A percentile compares a stretch with the other conserved stretches of the same genome.
Conservation (phyloP, 2,797 vertebrate species). For the Graptemys geographica region DNA sequence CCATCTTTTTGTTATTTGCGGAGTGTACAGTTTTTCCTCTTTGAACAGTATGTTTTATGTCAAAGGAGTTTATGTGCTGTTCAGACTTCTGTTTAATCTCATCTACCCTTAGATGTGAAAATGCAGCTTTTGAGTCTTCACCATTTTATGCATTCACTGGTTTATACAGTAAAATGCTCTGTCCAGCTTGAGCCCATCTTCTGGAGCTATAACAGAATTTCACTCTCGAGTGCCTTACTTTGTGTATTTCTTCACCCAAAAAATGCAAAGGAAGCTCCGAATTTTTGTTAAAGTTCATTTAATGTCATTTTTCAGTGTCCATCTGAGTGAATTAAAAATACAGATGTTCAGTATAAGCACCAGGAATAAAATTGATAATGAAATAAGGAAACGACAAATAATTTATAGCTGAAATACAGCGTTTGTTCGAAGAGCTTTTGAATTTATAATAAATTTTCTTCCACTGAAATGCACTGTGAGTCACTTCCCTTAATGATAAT, state of each 20-base stretch:
- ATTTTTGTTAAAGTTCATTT: not conserved
- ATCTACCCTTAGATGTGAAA: not conserved
- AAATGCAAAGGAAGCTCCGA: not conserved
- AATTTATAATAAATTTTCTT: not conserved
- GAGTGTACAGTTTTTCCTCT: not conserved
- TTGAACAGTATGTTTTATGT: not conserved
- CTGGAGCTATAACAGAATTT: not conserved
- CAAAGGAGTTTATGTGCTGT: not conserved
- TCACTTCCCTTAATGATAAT: not conserved
- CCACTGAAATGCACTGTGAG: not conserved
- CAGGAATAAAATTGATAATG: not conserved
- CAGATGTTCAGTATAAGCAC: not conserved
- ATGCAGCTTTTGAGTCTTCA: not conserved
- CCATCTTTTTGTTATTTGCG: not conserved
- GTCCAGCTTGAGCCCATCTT: conserved; percentile 9
- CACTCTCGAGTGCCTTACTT: not conserved
- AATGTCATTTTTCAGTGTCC: not conserved
- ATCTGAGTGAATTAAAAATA: not conserved
- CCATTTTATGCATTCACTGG: not conserved
- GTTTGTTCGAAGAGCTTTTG: not conserved
- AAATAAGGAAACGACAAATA: not conserved
- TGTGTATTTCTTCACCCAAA: not conserved
- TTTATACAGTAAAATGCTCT: not conserved
- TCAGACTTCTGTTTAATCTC: not conserved
- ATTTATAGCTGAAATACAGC: not conserved